These are phyloP conservation scores for Mimas tiliae DNA, from an alignment of 2,888 invertebrate genomes.

Conservation along the genomic window DNA sequence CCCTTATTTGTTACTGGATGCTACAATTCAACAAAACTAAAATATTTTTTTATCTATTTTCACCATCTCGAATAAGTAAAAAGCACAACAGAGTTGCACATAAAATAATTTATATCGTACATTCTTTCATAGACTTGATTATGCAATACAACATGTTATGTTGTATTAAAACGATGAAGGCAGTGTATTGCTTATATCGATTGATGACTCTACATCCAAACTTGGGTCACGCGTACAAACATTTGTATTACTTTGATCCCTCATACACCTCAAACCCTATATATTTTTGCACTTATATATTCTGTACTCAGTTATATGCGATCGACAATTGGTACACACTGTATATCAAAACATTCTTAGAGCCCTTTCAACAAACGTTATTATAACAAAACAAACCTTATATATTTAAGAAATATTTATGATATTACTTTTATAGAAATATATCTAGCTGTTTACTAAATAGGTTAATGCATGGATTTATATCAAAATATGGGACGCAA, in stretches of 20 bases:
- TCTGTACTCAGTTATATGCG: constrained; percentile 13
- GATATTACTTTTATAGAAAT: constrained; percentile 9
- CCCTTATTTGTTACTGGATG: no score
- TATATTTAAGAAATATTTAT: constrained; percentile 18
- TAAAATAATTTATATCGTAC: constrained; percentile 2
- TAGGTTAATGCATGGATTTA: constrained; percentile 5
- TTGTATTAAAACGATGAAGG: constrained; percentile 7
- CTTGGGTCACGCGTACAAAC: neutral
- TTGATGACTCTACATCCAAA: neutral
- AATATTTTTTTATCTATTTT: neutral
- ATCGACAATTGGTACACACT: constrained; percentile 9
- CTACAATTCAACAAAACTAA: no score
- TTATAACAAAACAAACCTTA: constrained; percentile 19
- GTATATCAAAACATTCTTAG: constrained; percentile 3
- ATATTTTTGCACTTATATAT: constrained; percentile 4
- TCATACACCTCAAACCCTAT: constrained; percentile 1
- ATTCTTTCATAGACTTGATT: constrained; percentile 6
- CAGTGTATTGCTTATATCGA: constrained; percentile 20
- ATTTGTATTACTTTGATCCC: neutral
- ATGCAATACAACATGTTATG: constrained; percentile 17
- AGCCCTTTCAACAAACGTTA: constrained; percentile 14
- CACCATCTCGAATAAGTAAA: constrained; percentile 14
- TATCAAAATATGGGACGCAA: neutral
- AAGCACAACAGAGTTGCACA: neutral
- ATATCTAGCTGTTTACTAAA: constrained; percentile 23